A percentile compares a stretch with the other conserved stretches of the same genome.
phyloP scores from a whole-genome alignment of 2,113 vertebrate species.

The Aepyceros melampus region DNA sequence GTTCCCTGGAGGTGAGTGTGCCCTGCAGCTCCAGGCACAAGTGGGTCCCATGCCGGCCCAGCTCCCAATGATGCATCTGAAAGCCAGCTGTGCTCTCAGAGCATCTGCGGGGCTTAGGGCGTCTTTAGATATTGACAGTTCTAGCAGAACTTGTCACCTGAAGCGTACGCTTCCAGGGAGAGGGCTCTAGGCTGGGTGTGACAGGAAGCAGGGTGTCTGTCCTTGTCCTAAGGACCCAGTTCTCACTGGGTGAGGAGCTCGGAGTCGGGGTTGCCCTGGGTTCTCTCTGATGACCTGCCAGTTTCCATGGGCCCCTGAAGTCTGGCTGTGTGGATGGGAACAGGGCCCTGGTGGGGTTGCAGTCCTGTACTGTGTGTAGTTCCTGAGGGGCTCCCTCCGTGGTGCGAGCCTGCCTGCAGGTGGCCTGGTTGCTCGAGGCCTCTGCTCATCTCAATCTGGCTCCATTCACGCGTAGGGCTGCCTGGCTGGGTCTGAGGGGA shows the following conservation, averaged over 20 bases:
- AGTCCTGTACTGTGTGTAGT: not conserved
- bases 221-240: not conserved
- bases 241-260: not conserved
- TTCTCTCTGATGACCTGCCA: not conserved
- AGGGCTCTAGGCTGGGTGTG: not conserved
- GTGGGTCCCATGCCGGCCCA: not conserved
- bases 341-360: not conserved
- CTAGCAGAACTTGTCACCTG: not conserved
- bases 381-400: not conserved
- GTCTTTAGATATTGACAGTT: not conserved
- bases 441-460: fast-evolving
- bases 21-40: no score
- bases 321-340: not conserved
- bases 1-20: conserved; percentile 92
- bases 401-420: not conserved
- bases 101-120: not conserved
- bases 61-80: not conserved
- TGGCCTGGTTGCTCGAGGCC: not conserved
- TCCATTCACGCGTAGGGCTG: not conserved
- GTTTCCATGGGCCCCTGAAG: not conserved
- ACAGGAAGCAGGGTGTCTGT: not conserved
- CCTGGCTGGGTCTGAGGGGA: not conserved
- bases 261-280: not conserved
- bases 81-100: not conserved
- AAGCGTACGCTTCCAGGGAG: not conserved